A percentile compares a stretch with the other conserved stretches of the same genome.
phyloP scores from a whole-genome alignment of 2,113 vertebrate genomes.

The Aegotheles bennettii region DNA sequence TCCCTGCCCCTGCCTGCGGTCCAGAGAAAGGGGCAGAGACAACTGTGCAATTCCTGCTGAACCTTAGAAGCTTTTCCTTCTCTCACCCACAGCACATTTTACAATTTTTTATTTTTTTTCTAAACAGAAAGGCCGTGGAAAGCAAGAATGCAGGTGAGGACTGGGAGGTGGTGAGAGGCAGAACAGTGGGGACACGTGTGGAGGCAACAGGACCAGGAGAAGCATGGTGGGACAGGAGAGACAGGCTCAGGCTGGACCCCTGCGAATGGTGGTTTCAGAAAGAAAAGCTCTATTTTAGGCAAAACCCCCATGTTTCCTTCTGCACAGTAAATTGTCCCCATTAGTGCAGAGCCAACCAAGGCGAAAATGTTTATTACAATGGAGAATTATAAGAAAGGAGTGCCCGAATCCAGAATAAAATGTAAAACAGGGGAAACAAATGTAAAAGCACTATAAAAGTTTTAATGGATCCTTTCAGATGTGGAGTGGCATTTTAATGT shows the following conservation, averaged over 20 bases:
- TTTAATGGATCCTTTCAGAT: constrained; percentile 39
- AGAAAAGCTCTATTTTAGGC: neutral
- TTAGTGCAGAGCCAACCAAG: neutral
- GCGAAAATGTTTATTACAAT: neutral
- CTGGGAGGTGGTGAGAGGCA: neutral
- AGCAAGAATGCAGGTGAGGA: accelerated
- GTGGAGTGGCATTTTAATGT: constrained; percentile 54
- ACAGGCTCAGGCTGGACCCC: neutral
- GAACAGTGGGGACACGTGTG: accelerated
- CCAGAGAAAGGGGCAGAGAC: neutral
- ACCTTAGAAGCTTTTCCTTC: neutral
- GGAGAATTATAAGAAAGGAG: neutral
- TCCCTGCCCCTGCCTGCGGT: too few species aligned
- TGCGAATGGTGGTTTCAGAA: neutral
- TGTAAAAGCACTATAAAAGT: constrained; percentile 47
- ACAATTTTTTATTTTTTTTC: neutral
- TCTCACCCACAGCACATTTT: neutral
- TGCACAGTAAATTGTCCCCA: neutral
- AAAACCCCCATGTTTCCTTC: neutral
- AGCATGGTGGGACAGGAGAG: accelerated
- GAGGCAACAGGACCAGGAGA: neutral
- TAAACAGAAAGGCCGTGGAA: neutral
- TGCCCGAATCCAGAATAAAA: constrained; percentile 8
- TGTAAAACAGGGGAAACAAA: constrained; percentile 42
- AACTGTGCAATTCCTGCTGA: neutral